phyloP scores from a whole-genome alignment of 2,797 vertebrate genomes.

The Acanthurus lineatus region DNA sequence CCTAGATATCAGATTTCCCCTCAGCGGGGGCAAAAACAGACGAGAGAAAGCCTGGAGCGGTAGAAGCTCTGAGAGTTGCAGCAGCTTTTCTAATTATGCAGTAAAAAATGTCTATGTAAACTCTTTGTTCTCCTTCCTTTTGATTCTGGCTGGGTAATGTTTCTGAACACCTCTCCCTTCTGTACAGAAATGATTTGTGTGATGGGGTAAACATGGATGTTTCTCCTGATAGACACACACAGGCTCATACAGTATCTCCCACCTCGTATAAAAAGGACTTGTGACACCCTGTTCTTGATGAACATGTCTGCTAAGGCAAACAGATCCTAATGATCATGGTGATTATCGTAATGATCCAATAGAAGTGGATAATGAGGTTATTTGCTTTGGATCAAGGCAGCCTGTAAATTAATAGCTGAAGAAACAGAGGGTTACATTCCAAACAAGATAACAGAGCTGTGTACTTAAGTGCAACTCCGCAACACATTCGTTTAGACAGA shows the following conservation, averaged over 20 bases:
- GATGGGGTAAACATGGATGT: conserved; percentile 58
- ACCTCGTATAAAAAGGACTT: conserved; percentile 41
- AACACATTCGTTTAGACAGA: conserved; percentile 14
- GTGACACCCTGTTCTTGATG: conserved; percentile 69
- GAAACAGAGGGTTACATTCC: conserved; percentile 52
- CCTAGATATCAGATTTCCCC: conserved; percentile 62
- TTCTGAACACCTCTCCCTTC: conserved; percentile 59
- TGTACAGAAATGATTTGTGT: conserved; percentile 43
- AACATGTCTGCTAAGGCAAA: conserved; percentile 77
- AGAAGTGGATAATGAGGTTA: conserved; percentile 83
- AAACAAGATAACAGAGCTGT: conserved; percentile 55
- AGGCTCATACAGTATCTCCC: conserved; percentile 40
- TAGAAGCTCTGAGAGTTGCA: conserved; percentile 57
- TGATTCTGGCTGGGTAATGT: conserved; percentile 61
- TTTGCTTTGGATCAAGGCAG: conserved; percentile 82
- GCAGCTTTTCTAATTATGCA: conserved; percentile 77
- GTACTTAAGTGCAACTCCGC: conserved; percentile 37
- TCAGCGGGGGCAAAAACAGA: conserved; percentile 24
- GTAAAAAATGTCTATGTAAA: conserved; percentile 68
- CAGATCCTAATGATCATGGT: conserved; percentile 79
- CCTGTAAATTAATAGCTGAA: conserved; percentile 72
- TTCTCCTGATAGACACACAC: conserved; percentile 46
- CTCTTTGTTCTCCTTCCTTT: conserved; percentile 72
- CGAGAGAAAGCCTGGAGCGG: conserved; percentile 57
- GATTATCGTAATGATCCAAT: conserved; percentile 86